A percentile compares a stretch with the other conserved stretches of the same genome.
Evolutionary conservation across 2,888 invertebrate species (phyloP).

Genomic region (Hemistola chrysoprasaria): DNA sequence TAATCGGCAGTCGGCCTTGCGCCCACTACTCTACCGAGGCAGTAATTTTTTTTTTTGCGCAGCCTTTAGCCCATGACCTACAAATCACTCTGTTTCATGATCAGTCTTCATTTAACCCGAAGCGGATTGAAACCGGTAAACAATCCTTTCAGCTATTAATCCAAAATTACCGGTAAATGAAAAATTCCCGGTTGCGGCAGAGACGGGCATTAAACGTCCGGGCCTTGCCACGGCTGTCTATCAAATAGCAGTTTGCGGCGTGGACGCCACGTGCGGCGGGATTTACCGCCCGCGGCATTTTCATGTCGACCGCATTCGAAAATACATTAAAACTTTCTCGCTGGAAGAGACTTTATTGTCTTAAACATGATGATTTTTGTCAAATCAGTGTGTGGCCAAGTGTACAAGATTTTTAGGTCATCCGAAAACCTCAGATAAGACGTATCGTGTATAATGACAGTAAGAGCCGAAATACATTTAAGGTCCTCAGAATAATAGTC

Average conservation of each 20-base stretch:
- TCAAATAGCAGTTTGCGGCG: constrained; percentile 73
- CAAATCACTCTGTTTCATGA: constrained; percentile 1
- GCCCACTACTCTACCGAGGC: too few species aligned
- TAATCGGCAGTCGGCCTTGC: too few species aligned
- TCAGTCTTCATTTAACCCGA: neutral
- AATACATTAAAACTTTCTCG: constrained; percentile 24
- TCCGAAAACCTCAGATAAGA: too few species aligned
- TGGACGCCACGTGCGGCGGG: constrained; percentile 59
- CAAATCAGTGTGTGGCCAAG: too few species aligned
- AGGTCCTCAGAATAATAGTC: too few species aligned
- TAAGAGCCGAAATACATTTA: too few species aligned
- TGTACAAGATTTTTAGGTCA: too few species aligned
- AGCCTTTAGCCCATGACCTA: neutral
- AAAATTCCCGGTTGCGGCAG: constrained; percentile 59
- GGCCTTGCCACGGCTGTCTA: constrained; percentile 62
- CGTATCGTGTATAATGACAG: too few species aligned
- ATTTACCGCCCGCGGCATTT: constrained; percentile 69
- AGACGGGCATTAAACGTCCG: constrained; percentile 55
- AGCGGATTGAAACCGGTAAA: constrained; percentile 9
- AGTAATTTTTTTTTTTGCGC: too few species aligned
- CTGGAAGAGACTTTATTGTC: constrained; percentile 23
- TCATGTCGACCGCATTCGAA: constrained; percentile 57
- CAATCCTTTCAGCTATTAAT: constrained; percentile 12
- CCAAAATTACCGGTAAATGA: constrained; percentile 45
- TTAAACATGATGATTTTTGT: too few species aligned